Conservation (phyloP, 2,113 vertebrate species). For the Castor canadensis region DNA sequence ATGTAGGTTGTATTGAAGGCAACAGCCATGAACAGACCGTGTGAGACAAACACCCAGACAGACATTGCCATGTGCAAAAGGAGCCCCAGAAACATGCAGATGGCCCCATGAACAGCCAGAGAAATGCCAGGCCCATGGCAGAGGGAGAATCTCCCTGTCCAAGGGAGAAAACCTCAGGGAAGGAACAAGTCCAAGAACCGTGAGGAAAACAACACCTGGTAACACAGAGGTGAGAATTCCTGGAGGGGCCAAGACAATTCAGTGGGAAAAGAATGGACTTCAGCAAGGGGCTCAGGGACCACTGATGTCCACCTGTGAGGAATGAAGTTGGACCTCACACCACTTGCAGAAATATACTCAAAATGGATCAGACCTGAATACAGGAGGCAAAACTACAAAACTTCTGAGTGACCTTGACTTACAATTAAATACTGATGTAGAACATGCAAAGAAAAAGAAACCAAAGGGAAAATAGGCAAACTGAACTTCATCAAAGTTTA, state of each 20-base stretch:
- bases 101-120: no score
- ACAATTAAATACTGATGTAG: no score
- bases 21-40: neutral
- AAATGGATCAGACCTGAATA: neutral
- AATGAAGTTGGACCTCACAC: neutral
- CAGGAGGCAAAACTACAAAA: neutral
- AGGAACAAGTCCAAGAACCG: neutral
- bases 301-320: neutral
- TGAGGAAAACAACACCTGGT: neutral
- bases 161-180: neutral
- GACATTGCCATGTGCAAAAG: fast-evolving
- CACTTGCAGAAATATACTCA: neutral
- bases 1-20: neutral
- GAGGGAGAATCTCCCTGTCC: fast-evolving
- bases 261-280: neutral
- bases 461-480: neutral
- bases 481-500: neutral
- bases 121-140: neutral
- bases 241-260: neutral
- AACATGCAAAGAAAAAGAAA: no score
- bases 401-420: neutral
- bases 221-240: neutral
- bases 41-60: neutral
- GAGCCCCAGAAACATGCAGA: neutral
- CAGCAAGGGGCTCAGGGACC: neutral